Conservation (phyloP, 2,113 vertebrate species). For the Muscicapa adusta region DNA sequence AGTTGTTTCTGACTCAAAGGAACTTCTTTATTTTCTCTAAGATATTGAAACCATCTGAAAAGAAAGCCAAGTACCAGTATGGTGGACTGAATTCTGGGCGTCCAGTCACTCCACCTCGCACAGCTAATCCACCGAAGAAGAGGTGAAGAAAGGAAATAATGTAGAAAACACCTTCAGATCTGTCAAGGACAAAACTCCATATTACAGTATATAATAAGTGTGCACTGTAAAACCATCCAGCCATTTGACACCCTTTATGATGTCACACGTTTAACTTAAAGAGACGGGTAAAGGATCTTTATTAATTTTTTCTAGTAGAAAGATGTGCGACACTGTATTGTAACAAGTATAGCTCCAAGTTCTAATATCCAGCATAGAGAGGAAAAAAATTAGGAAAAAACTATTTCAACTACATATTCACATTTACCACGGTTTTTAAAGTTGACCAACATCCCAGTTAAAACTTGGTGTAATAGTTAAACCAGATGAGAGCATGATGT, state of each 20-base stretch:
- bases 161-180: slow-evolving; percentile 68
- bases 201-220: slow-evolving; percentile 80
- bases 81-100: slow-evolving; percentile 90
- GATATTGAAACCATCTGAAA: slow-evolving; percentile 94
- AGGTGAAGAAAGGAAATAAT: slow-evolving; percentile 84
- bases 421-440: slow-evolving; percentile 75
- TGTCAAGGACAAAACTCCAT: slow-evolving; percentile 83
- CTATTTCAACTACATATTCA: slow-evolving; percentile 71
- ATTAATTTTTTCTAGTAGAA: slow-evolving; percentile 80
- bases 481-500: slow-evolving; percentile 80
- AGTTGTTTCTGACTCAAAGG: background rate
- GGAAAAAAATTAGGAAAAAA: slow-evolving; percentile 64
- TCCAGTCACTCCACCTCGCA: slow-evolving; percentile 90
- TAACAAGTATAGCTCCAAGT: slow-evolving; percentile 77
- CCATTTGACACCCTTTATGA: slow-evolving; percentile 84
- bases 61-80: slow-evolving; percentile 96
- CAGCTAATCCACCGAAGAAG: slow-evolving; percentile 91
- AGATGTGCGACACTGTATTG: slow-evolving; percentile 81
- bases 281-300: slow-evolving; percentile 85
- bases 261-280: slow-evolving; percentile 83
- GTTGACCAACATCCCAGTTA: slow-evolving; percentile 78
- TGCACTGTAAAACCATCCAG: slow-evolving; percentile 86
- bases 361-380: slow-evolving; percentile 75
- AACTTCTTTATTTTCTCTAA: slow-evolving; percentile 59
- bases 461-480: slow-evolving; percentile 77